These are phyloP conservation scores for Rhingia rostrata DNA, from an alignment of 2,888 invertebrate genomes.

Conservation along the genomic window DNA sequence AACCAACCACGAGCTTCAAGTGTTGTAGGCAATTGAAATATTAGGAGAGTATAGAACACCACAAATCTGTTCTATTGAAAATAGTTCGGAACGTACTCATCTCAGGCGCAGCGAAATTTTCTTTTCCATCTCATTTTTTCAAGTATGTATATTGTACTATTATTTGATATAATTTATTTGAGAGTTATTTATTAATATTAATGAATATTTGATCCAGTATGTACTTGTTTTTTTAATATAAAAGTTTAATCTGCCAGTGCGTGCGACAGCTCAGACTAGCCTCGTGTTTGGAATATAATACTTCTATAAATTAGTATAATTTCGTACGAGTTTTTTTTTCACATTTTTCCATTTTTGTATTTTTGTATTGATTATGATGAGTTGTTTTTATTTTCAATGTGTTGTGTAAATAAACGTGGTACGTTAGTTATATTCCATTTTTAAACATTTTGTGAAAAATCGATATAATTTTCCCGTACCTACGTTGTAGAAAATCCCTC, in stretches of 20 bases:
- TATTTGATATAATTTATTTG: slow-evolving; percentile 17
- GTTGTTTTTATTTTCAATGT: slow-evolving; percentile 9
- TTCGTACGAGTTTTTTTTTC: too few species aligned
- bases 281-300: slow-evolving; percentile 40
- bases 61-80: slow-evolving; percentile 59
- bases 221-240: slow-evolving; percentile 28
- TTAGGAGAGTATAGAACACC: slow-evolving; percentile 52
- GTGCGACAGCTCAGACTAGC: neutral
- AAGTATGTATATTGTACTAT: slow-evolving; percentile 61
- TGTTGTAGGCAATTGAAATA: slow-evolving; percentile 41
- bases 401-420: neutral
- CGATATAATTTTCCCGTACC: slow-evolving; percentile 26
- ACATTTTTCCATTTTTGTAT: neutral
- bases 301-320: neutral
- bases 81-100: slow-evolving; percentile 63
- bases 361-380: neutral
- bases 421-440: neutral
- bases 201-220: slow-evolving; percentile 4
- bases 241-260: neutral
- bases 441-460: slow-evolving; percentile 44
- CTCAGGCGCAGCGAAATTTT: slow-evolving; percentile 44
- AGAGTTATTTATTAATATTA: slow-evolving; percentile 9
- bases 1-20: slow-evolving; percentile 41
- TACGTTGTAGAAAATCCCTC: slow-evolving; percentile 21
- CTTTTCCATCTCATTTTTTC: slow-evolving; percentile 55